phyloP scores from a whole-genome alignment of 2,888 invertebrate species.

The Dugesia japonica region DNA sequence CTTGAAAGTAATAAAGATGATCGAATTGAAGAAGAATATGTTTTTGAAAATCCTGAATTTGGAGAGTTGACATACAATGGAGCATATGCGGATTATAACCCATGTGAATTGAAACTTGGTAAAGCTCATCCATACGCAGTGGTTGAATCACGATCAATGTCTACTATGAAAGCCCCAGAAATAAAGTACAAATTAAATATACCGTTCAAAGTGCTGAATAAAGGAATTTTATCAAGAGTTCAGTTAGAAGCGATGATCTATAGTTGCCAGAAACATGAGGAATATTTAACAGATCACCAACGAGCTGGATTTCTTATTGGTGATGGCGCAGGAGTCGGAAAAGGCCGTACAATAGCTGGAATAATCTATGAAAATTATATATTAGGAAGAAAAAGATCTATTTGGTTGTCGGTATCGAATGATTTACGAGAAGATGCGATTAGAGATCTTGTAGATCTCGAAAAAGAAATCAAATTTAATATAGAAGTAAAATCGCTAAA shows the following conservation, averaged over 20 bases:
- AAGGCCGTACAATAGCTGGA: constrained; percentile 89
- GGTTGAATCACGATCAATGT: constrained; percentile 89
- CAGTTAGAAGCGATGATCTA: constrained; percentile 93
- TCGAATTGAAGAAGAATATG: too few relatives aligned
- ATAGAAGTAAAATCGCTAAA: constrained; percentile 72
- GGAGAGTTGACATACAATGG: too few relatives aligned
- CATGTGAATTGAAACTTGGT: too few relatives aligned
- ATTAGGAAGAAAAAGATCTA: constrained; percentile 75
- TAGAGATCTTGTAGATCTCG: constrained; percentile 82
- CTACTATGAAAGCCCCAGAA: constrained; percentile 81
- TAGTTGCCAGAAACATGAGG: constrained; percentile 81
- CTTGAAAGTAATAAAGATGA: too few relatives aligned
- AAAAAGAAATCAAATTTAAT: constrained; percentile 56
- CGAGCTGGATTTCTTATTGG: constrained; percentile 78
- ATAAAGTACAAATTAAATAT: constrained; percentile 60
- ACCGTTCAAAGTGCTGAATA: constrained; percentile 64
- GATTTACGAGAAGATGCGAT: constrained; percentile 95
- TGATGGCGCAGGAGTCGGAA: constrained; percentile 62
- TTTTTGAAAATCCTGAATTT: too few relatives aligned
- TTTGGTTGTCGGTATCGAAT: constrained; percentile 95
- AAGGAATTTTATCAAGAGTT: constrained; percentile 73
- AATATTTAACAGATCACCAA: constrained; percentile 68
- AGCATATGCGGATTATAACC: too few relatives aligned
- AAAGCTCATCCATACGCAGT: constrained; percentile 78
- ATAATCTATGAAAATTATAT: constrained; percentile 91